Conservation (phyloP, 2,888 invertebrate species). For the Plemyria rubiginata region DNA sequence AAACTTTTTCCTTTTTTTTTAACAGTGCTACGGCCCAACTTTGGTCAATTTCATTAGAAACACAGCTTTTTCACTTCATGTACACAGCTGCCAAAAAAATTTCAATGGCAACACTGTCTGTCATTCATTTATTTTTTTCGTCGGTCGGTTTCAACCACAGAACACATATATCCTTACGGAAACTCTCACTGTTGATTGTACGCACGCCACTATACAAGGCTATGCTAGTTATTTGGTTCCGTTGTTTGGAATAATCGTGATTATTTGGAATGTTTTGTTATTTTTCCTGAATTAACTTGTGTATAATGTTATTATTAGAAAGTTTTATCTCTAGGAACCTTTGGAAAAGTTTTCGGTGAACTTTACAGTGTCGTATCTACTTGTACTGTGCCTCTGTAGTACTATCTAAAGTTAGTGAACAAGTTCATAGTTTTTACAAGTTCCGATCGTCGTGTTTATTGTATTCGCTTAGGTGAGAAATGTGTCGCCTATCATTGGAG, state of each 20-base stretch:
- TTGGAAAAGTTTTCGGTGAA: conserved; percentile 43
- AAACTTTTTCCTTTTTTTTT: too few relatives aligned
- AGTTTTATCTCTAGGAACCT: conserved; percentile 14
- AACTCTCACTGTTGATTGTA: too few relatives aligned
- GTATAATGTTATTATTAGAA: background rate
- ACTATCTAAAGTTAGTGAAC: conserved; percentile 32
- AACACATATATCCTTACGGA: too few relatives aligned
- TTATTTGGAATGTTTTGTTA: conserved; percentile 2
- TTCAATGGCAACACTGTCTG: too few relatives aligned
- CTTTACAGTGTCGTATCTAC: conserved; percentile 46
- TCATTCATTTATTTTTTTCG: too few relatives aligned
- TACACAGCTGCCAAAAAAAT: too few relatives aligned
- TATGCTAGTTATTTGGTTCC: conserved; percentile 4
- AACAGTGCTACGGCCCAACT: too few relatives aligned
- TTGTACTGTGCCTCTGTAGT: conserved; percentile 24
- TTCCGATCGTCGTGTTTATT: conserved; percentile 14
- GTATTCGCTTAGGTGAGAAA: conserved; percentile 27
- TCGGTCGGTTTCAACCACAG: too few relatives aligned
- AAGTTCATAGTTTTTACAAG: conserved; percentile 34
- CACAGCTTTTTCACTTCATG: too few relatives aligned
- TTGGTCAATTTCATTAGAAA: too few relatives aligned
- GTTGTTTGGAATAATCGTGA: conserved; percentile 17
- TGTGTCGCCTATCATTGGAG: conserved; percentile 34
- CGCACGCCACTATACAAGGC: background rate
- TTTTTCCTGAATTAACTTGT: background rate